These are phyloP conservation scores for Isichthys henryi DNA, from an alignment of 2,113 vertebrate genomes.

Conservation along the genomic window DNA sequence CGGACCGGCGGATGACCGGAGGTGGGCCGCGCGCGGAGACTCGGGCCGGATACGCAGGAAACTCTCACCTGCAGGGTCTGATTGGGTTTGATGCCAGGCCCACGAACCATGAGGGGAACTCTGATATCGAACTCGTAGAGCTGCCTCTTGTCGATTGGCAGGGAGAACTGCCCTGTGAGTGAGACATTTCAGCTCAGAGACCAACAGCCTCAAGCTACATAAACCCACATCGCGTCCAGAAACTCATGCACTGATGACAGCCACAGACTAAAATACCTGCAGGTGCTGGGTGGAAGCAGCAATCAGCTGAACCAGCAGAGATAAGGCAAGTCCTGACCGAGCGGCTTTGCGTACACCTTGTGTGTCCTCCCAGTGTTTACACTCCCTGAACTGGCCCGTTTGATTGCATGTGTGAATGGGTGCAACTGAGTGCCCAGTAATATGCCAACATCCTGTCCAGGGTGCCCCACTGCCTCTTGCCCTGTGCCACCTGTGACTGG, in stretches of 20 bases:
- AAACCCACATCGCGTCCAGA: background rate
- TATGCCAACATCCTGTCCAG: background rate
- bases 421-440: background rate
- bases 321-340: background rate
- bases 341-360: background rate
- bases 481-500: background rate
- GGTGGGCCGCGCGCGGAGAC: background rate
- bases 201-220: background rate
- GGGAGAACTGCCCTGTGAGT: constrained; percentile 65
- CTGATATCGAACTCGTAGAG: constrained; percentile 70
- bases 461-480: background rate
- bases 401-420: background rate
- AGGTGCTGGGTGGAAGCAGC: background rate
- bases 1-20: background rate
- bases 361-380: background rate
- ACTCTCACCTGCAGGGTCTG: constrained; percentile 52
- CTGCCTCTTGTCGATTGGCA: constrained; percentile 69
- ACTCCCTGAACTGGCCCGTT: background rate
- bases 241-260: background rate
- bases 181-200: background rate
- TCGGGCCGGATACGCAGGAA: too few species aligned
- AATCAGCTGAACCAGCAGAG: background rate
- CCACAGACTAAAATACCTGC: background rate
- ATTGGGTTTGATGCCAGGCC: constrained; percentile 62
- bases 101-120: constrained; percentile 62